Conservation (phyloP, 2,888 invertebrate genomes). For the Dorcus hopei region DNA sequence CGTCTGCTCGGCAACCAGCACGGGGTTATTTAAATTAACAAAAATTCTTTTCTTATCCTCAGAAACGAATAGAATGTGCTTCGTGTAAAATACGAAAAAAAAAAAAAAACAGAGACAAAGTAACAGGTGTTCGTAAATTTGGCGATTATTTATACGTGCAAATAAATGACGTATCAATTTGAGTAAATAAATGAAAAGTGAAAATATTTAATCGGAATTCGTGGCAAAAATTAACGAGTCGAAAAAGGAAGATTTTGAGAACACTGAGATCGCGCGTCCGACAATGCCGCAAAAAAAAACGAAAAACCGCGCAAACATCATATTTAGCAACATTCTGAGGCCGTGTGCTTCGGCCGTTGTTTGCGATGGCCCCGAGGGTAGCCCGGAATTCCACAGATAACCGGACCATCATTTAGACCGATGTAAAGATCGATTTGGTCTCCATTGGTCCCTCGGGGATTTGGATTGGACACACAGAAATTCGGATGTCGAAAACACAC, state of each 20-base stretch:
- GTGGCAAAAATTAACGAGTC: background rate
- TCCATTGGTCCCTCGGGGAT: slow-evolving; percentile 19
- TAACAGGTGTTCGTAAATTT: background rate
- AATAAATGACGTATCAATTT: background rate
- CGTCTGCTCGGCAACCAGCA: no score
- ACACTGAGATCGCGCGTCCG: background rate
- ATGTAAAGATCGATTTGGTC: slow-evolving; percentile 26
- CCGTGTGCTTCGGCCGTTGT: slow-evolving; percentile 19
- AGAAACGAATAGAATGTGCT: no score
- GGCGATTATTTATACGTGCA: background rate
- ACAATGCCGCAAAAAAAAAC: background rate
- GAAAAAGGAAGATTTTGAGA: background rate
- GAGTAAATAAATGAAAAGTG: slow-evolving; percentile 4
- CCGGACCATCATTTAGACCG: slow-evolving; percentile 25
- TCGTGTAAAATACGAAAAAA: no score
- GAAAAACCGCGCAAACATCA: slow-evolving; percentile 1
- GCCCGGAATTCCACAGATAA: slow-evolving; percentile 22
- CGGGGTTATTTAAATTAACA: no score
- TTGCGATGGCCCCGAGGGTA: slow-evolving; percentile 21
- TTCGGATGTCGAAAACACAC: slow-evolving; percentile 7
- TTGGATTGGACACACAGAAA: slow-evolving; percentile 15
- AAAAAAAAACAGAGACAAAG: background rate
- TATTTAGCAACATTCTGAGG: slow-evolving; percentile 15
- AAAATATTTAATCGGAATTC: slow-evolving; percentile 4
- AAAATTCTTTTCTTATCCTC: no score